Evolutionary conservation across 2,113 vertebrate species (phyloP), one percentile per base, ranked within the genome.

Genomic region (Platichthys stellatus): DNA sequence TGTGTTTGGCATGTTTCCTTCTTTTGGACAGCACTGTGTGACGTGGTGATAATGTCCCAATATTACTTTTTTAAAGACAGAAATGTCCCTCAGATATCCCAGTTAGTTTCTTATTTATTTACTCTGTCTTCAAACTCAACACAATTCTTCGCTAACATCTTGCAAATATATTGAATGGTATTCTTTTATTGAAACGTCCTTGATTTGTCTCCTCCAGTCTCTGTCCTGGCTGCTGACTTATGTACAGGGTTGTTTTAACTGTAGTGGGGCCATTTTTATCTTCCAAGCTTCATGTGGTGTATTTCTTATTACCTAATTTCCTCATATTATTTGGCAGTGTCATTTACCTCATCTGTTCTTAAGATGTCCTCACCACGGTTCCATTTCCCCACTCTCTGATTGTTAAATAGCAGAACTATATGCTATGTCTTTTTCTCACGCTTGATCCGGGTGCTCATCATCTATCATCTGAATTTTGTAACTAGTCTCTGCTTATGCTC

Each of bases 231-330:
- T 43, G 63, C 18, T 76, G 26, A 60, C 31, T 24, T 20, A 15
- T 65, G 18, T 9, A 54, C 18, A 18, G 2, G 28, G 4, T 54
- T 51, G 23, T 49, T 24, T 35, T 62, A 47, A 24, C 24, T 57
- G 61, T 10, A 70, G 15, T 65, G 4, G 1, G 38, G 47, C 31
- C 31, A 47, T 63, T 74, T 76, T 76, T 78, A 58, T 23, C 11
- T 62, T 3, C 5, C 7, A 12, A 2, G 14, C 23, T 53, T 76
- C 64, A 79, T 49, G 7, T 49, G 61, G 12, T 26, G 13, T 24
- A 35, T 62, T 21, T n/a, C 26, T n/a, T 51, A 54, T 90, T 88
- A 86, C 88, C 45, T 73, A 59, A 91, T 76, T 85, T 90, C 82
- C 86, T 86, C 20, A 18, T 5, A 51, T 78, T 76, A 59, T 65